These are phyloP conservation scores for Bettongia penicillata DNA, from an alignment of 2,113 vertebrate genomes.

Conservation along the genomic window DNA sequence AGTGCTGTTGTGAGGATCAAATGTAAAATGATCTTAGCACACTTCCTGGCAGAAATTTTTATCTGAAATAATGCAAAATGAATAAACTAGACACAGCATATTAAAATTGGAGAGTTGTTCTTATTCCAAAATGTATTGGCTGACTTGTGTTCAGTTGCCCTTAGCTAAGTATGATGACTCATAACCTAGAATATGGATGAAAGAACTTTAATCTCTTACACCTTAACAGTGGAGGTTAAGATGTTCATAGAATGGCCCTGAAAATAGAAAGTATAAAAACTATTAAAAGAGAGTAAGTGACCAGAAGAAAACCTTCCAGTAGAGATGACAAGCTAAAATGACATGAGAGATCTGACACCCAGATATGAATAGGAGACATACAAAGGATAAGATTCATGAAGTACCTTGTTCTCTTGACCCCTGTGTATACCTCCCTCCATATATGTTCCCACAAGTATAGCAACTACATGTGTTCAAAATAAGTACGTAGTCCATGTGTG, in stretches of 20 bases:
- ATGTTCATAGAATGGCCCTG: too few relatives aligned
- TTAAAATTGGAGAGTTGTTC: background rate
- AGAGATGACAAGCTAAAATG: too few relatives aligned
- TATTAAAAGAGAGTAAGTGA: too few relatives aligned
- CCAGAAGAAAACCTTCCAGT: too few relatives aligned
- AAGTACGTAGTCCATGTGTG: background rate
- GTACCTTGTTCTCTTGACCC: background rate
- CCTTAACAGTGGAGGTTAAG: too few relatives aligned
- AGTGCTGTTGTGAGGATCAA: background rate
- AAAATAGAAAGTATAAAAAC: too few relatives aligned
- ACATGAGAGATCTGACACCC: too few relatives aligned
- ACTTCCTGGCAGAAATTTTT: background rate
- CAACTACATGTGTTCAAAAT: background rate
- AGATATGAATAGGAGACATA: too few relatives aligned
- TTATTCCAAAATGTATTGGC: background rate
- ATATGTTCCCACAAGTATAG: background rate
- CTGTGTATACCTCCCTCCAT: background rate
- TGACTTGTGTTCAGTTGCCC: background rate
- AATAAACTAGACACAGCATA: background rate
- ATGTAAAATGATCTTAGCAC: background rate
- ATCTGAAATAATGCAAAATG: background rate
- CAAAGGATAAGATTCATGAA: background rate
- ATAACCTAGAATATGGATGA: background rate
- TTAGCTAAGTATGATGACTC: background rate
- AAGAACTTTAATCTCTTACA: background rate